Evolutionary conservation across 2,113 vertebrate species (phyloP).

Genomic region (Pimephales promelas): DNA sequence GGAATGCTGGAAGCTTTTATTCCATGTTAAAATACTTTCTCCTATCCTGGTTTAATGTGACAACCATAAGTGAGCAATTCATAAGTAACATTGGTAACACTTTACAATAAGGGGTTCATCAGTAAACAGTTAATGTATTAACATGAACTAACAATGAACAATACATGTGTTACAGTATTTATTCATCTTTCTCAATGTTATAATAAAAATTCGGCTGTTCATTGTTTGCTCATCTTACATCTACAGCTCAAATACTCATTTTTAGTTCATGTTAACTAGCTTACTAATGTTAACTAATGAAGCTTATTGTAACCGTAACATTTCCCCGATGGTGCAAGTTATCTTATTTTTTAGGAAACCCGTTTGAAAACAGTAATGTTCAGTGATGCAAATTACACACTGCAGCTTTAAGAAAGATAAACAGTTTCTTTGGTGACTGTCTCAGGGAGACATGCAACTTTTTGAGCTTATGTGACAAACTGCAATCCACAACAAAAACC

Average conservation of each 20-base stretch:
- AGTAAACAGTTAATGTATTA: no score
- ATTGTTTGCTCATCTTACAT: no score
- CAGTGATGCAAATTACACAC: neutral
- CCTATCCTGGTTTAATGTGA: neutral
- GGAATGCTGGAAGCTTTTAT: neutral
- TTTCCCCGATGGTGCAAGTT: neutral
- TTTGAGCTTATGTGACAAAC: neutral
- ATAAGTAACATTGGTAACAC: no score
- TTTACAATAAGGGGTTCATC: no score
- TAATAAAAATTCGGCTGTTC: no score
- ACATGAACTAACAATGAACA: no score
- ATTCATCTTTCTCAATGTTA: no score
- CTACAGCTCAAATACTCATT: no score
- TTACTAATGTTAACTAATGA: no score
- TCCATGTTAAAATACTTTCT: neutral
- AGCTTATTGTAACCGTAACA: neutral
- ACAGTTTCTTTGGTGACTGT: slow-evolving; percentile 16
- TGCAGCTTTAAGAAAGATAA: neutral
- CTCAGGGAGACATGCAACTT: neutral
- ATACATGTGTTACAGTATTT: no score
- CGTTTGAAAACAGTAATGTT: neutral
- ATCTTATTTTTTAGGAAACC: neutral
- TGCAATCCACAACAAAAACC: slow-evolving; percentile 10
- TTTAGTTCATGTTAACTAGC: no score
- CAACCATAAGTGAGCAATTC: neutral